Evolutionary conservation across 2,797 vertebrate genomes (phyloP), one percentile per base, ranked within the genome.

Genomic region (Pseudotriccus pelzelni): DNA sequence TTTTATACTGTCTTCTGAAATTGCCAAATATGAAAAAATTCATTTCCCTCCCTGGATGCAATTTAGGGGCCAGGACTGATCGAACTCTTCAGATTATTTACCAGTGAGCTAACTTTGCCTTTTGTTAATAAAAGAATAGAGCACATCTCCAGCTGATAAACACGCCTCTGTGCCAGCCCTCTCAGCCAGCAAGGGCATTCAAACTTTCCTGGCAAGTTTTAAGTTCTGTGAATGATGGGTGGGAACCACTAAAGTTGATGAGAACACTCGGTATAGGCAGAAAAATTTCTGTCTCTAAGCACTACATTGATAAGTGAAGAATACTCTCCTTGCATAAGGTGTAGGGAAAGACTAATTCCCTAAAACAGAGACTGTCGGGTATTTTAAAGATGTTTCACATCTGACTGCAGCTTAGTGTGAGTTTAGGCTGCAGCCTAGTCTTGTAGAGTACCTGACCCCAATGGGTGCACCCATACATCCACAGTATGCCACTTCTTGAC

Each of bases 1-100:
- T 93, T 94, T 90, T 72, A 84, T 68, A 64, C 39, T 41, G 25
- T 89, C 64, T 80, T 46, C 37, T 69, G 47, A 89, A 94, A 64
- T 90, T 67, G 43, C 30, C 84, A 93, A 92, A 64, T 16, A 92
- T 52, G 11, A 32, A 88, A 84, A 84, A 95, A 93, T 85, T 91
- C 13, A 94, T 72, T 86, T 82, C 58, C 36, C 69, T 76, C 43
- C 30, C 50, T 87, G 84, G 74, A 52, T 18, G 7, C 41, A 82
- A 30, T 93, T 79, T 76, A 87, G 28, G 25, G 52, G 6, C 36
- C 43, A 85, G 30, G 39, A 67, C 13, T 76, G 60, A 91, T 58
- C 88, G 89, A 64, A 82, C 22, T 52, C 17, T 83, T 93, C 43
- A 34, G 44, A 24, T 58, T 62, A 72, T 90, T 78, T 59, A 43